Base-by-base conservation (phyloP, 2,888 invertebrate genomes). In the Terebella lapidaria region DNA sequence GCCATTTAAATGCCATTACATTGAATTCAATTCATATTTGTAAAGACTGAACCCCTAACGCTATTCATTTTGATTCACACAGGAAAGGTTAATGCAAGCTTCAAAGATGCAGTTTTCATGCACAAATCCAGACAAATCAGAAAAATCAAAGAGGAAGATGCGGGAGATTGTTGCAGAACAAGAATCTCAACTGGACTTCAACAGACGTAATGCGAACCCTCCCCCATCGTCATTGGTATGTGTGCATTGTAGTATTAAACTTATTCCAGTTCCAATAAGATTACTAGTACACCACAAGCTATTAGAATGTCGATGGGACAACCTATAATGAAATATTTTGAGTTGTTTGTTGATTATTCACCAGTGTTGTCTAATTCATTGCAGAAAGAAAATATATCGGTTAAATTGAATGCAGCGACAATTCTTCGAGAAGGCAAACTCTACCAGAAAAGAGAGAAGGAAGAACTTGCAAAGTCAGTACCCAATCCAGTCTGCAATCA, bases 341-440 rank as follows among this genome's bases (percentile, higher is more conserved):
- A n/a, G n/a, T n/a, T n/a, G n/a, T n/a, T n/a, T n/a, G n/a, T n/a
- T n/a, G n/a, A n/a, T n/a, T n/a, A n/a, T n/a, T n/a, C n/a, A n/a
- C n/a, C n/a, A n/a, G 42, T 35, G 10, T n/a, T 35, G 10, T 35
- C 18, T 22, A 20, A 5, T 5, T n/a, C 24, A 49, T 49, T 49
- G 3, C 57, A 66, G 66, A 51, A 59, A 22, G 62, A 66, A 5
- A 65, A 66, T 35, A 57, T 65, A 15, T 75, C 79, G 10, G 72
- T 80, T 10, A 78, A 77, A 59, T 72, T 79, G 70, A 80, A 76
- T 54, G 72, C 79, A 18, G 77, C 79, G 18, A 70, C 76, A 20
- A 80, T 80, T 51, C 62, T 80, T 58, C 62, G 79, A 52, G 80
- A 80, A 60, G 79, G 79, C 22, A 67, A 69, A 42, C 71, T 78